Evolutionary conservation across 2,797 vertebrate genomes (phyloP).

Genomic region (Mus spretus): DNA sequence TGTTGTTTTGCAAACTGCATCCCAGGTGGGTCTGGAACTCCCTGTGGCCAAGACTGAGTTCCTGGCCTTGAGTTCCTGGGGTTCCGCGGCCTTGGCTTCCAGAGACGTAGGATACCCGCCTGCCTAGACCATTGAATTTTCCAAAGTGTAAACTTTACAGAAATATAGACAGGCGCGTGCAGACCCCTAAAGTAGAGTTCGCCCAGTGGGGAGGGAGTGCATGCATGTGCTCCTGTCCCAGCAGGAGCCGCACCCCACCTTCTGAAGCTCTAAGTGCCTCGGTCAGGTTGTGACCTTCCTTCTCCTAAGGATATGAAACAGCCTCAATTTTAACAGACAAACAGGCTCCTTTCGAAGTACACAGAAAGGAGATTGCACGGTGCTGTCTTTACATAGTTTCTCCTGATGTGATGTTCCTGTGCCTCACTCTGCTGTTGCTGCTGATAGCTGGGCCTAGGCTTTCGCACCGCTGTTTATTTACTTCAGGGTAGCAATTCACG

Average conservation of each 20-base stretch:
- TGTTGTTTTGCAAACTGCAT: neutral
- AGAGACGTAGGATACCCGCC: neutral
- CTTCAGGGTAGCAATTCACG: neutral
- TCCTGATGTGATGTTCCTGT: neutral
- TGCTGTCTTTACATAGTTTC: neutral
- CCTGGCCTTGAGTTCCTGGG: neutral
- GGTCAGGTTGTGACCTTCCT: neutral
- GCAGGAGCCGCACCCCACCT: neutral
- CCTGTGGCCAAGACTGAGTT: neutral
- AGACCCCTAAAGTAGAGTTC: neutral
- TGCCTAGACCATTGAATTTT: conserved; percentile 2
- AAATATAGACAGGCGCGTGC: neutral
- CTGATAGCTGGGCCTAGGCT: neutral
- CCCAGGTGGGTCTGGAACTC: neutral
- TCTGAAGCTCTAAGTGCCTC: neutral
- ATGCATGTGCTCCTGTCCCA: neutral
- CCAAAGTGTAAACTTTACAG: neutral
- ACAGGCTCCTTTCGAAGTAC: neutral
- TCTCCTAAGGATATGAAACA: neutral
- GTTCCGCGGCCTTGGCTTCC: neutral
- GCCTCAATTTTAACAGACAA: neutral
- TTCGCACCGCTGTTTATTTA: neutral
- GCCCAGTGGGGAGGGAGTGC: neutral
- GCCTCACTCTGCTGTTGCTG: neutral
- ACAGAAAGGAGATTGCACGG: neutral